Evolutionary conservation across 1,140 invertebrate genomes (phyloP), one percentile per base, ranked within the genome.

Genomic region (Monomorium pharaonis): DNA sequence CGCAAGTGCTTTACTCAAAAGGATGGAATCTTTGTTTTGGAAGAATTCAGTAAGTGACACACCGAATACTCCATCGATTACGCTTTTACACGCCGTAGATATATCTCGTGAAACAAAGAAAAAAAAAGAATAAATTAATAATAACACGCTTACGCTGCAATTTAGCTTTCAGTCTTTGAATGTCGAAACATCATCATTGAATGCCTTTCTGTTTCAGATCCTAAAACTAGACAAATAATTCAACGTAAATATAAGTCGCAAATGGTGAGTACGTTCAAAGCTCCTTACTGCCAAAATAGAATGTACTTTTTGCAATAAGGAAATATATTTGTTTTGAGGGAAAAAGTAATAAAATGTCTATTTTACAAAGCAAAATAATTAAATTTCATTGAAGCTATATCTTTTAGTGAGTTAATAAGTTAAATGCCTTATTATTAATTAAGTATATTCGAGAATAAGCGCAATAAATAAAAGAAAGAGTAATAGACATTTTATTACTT

Each of bases 1-100:
- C 97, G 99, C 95, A 99, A 99, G 96, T 99, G 99, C 96, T 99
- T 99, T 96, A 99, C 99, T 83, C 98, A 99, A 95, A 99, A 99
- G 96, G 99, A 99, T 94, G 99, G 98, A 94, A 98, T 99, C 94
- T 99, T 99, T 97, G 98, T 99, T 94, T 97, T 99, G 94, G 99
- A 99, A 97, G 99, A 99, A 97, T 99, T 97, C 95, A 99, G 98
- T 99, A 97, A 98, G 98, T 98, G 90, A 81, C 7, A 49, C 14
- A 67, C 24, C n/a, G 67, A 83, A 74, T 83, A 90, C 74, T 84
- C 67, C n/a, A 42, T 33, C 37, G 67, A 83, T 72, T 60, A 74
- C 10, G 42, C 30, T 76, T 63, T 72, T 49, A 49, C 24, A 37
- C 42, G 62, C 49, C 12, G 44, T 77, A 78, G 47, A 62, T 51